These are phyloP conservation scores for Stomorhina lunata DNA, from an alignment of 2,888 invertebrate species.

Conservation along the genomic window DNA sequence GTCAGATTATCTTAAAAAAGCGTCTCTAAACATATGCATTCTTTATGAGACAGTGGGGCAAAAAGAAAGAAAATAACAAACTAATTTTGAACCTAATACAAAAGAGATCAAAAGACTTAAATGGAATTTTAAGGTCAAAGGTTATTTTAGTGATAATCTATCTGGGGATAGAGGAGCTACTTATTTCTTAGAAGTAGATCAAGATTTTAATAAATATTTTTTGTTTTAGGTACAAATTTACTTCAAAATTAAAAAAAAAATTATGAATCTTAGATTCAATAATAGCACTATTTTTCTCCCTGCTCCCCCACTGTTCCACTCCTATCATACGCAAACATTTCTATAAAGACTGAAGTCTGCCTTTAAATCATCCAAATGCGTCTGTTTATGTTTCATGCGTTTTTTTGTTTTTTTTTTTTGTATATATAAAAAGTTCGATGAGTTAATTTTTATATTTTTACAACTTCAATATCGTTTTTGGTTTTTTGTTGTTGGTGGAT, in stretches of 20 bases:
- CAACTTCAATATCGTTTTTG: slow-evolving; percentile 24
- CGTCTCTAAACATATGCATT: neutral
- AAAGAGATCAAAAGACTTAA: too few species aligned
- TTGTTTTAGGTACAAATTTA: too few species aligned
- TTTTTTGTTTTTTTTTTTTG: neutral
- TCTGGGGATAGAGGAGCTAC: too few species aligned
- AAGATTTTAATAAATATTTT: too few species aligned
- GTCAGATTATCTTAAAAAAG: neutral
- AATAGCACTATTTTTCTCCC: too few species aligned
- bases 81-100: too few species aligned
- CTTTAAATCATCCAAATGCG: slow-evolving; percentile 18
- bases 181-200: too few species aligned
- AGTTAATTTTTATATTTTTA: slow-evolving; percentile 48
- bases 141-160: too few species aligned
- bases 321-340: neutral
- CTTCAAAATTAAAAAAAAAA: too few species aligned
- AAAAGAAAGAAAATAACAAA: neutral
- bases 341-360: too few species aligned
- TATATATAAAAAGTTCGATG: slow-evolving; percentile 20
- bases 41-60: slow-evolving; percentile 32
- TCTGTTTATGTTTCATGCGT: slow-evolving; percentile 10
- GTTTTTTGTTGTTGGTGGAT: neutral
- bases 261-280: too few species aligned
- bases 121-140: too few species aligned
- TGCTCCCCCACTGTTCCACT: slow-evolving; percentile 22